Evolutionary conservation across 2,113 vertebrate genomes (phyloP).

Genomic region (Monopterus albus): DNA sequence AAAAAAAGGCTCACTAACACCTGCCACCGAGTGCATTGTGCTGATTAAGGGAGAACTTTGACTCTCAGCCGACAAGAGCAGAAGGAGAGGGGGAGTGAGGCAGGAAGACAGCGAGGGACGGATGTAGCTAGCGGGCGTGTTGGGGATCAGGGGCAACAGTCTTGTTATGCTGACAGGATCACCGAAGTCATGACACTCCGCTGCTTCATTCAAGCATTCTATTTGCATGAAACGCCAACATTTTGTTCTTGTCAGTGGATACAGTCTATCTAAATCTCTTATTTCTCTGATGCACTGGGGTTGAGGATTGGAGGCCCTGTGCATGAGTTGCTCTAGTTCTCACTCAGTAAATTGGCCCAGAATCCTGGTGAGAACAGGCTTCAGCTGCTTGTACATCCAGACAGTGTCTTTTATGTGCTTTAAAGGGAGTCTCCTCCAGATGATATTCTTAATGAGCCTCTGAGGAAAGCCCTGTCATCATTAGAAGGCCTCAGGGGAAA

Average conservation of each 20-base stretch:
- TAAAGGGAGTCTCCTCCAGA: slow-evolving; percentile 66
- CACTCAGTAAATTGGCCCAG: slow-evolving; percentile 63
- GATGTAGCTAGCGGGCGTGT: slow-evolving; percentile 16
- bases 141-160: slow-evolving; percentile 44
- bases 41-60: slow-evolving; percentile 79
- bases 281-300: slow-evolving; percentile 1
- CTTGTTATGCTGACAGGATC: slow-evolving; percentile 58
- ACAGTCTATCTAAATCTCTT: neutral
- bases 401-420: slow-evolving; percentile 63
- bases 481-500: slow-evolving; percentile 47
- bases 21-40: slow-evolving; percentile 80
- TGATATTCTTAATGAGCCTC: slow-evolving; percentile 73
- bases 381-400: slow-evolving; percentile 56
- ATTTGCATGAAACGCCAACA: slow-evolving; percentile 30
- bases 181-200: slow-evolving; percentile 41
- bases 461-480: slow-evolving; percentile 61
- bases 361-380: slow-evolving; percentile 60
- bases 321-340: slow-evolving; percentile 53
- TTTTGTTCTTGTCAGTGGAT: slow-evolving; percentile 1
- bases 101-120: slow-evolving; percentile 36
- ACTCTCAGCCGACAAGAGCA: slow-evolving; percentile 69
- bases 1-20: slow-evolving; percentile 76
- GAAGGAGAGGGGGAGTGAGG: slow-evolving; percentile 61
- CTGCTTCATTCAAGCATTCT: neutral
- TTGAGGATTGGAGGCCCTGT: slow-evolving; percentile 10